Percentiles rank a stretch among this genome's conserved stretches.
phyloP scores from a whole-genome alignment of 2,113 vertebrate species.

The Heloderma charlesbogerti region DNA sequence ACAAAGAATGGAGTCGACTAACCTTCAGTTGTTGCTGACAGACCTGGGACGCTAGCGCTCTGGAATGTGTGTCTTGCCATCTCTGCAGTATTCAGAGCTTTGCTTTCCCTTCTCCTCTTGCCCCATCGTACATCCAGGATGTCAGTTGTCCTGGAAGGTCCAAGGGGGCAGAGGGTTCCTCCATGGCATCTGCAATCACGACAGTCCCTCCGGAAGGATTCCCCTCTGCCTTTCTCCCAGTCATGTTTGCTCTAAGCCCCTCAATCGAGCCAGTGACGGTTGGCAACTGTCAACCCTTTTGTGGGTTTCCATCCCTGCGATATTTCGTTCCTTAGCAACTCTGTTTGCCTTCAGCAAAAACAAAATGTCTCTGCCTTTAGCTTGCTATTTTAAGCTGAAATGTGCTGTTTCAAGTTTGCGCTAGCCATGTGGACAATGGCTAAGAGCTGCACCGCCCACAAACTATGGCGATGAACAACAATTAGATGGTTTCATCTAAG shows the following conservation, averaged over 20 bases:
- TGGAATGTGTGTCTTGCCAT: accelerated
- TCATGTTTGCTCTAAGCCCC: conserved; percentile 28
- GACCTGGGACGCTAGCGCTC: accelerated
- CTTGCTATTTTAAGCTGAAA: conserved; percentile 65
- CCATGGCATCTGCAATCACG: conserved; percentile 29
- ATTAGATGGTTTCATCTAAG: not conserved
- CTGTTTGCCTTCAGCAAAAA: conserved; percentile 70
- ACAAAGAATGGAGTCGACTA: not conserved
- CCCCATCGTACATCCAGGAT: accelerated
- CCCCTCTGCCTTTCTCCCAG: conserved; percentile 3
- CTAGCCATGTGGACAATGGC: conserved; percentile 56
- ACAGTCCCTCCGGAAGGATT: not conserved
- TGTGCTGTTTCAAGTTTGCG: conserved; percentile 40
- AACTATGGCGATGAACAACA: conserved; percentile 1
- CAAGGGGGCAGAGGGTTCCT: not conserved
- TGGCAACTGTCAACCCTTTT: conserved; percentile 56
- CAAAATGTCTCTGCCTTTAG: conserved; percentile 72
- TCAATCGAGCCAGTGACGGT: not conserved
- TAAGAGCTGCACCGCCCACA: conserved; percentile 40
- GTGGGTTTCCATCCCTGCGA: conserved; percentile 66
- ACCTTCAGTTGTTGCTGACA: not conserved
- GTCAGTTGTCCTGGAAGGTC: not conserved
- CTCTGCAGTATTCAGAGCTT: not conserved
- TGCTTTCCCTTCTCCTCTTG: not conserved
- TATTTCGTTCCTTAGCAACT: conserved; percentile 75